phyloP scores from a whole-genome alignment of 2,888 invertebrate genomes.

The Drosophila percnosoma region DNA sequence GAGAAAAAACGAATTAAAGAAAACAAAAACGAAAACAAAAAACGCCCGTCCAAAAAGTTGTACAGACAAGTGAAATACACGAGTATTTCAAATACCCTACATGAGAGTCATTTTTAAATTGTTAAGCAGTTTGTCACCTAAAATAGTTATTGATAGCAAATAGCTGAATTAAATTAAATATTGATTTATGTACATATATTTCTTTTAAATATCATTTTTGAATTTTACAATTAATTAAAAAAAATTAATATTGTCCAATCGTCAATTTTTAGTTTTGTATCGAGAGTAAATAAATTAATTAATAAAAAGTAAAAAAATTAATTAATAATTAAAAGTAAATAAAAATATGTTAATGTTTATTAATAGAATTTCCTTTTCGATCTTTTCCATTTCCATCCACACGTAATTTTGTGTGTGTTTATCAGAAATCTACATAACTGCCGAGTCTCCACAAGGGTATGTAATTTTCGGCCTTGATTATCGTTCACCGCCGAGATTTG shows the following conservation, averaged over 20 bases:
- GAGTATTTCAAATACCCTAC: conserved; percentile 36
- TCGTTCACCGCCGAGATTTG: conserved; percentile 39
- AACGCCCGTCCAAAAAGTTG: conserved; percentile 62
- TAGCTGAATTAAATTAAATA: background rate
- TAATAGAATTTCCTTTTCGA: background rate
- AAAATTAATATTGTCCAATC: background rate
- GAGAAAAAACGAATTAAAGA: conserved; percentile 30
- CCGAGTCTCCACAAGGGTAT: conserved; percentile 35
- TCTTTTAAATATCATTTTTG: background rate
- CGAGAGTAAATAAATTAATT: background rate
- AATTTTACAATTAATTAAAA: background rate
- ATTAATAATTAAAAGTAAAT: no score
- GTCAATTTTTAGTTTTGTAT: background rate
- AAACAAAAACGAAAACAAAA: conserved; percentile 41
- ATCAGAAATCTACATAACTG: conserved; percentile 1
- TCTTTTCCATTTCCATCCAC: background rate
- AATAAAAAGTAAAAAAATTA: no score
- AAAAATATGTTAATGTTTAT: background rate
- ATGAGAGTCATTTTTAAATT: background rate
- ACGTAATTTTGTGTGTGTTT: background rate
- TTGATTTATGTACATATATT: background rate
- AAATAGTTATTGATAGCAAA: background rate
- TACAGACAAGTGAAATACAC: conserved; percentile 72
- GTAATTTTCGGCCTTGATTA: conserved; percentile 45
- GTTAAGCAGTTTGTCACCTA: background rate